Base-by-base conservation (phyloP, 2,797 vertebrate genomes). In the Enteromius argenteus region DNA sequence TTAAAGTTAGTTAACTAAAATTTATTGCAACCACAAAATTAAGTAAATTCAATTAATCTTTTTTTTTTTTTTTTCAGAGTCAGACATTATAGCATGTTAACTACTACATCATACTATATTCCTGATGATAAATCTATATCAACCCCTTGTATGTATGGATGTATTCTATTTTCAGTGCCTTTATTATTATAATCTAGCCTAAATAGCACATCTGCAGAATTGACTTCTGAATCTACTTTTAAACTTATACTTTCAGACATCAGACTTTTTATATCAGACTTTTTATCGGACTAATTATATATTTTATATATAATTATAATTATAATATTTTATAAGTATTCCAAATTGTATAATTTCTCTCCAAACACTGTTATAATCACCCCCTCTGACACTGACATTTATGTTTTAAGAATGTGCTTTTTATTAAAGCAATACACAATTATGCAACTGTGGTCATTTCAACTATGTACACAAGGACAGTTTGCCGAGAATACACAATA, bases 381-480 rank as follows among this genome's bases (percentile, higher is more conserved):
- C 14, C n/a, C 37, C 14, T 51, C 15, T 49, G 23, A 19, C 44
- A 30, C 17, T 72, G 7, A 49, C 44, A 73, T 30, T 19, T 49
- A 51, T 73, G 23, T 11, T 49, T 49, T 30, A 11, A 27, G 23
- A 60, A 60, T 27, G 4, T 9, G 7, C 7, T 71, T 44, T 44
- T 71, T 72, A 46, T 46, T 49, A 49, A 51, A 56, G 32, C 19
- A 75, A 14, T 30, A 21, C 21, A 14, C 17, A 53, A 3, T 13
- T 53, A 17, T 53, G 72, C 32, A 75, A 23, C 56, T 74, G 30
- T 75, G 32, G 32, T 75, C 1, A 56, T 56, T 75, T 75, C 32
- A 14, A 5, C 46, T 56, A 37, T 53, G 30, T 56, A 75, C 10
- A 37, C 5, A 53, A 35, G 19, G 49, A 53, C 30, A 37, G 49